Evolutionary conservation across 2,888 invertebrate species (phyloP), one percentile per base, ranked within the genome.

Genomic region (Drosophila paramelanica): DNA sequence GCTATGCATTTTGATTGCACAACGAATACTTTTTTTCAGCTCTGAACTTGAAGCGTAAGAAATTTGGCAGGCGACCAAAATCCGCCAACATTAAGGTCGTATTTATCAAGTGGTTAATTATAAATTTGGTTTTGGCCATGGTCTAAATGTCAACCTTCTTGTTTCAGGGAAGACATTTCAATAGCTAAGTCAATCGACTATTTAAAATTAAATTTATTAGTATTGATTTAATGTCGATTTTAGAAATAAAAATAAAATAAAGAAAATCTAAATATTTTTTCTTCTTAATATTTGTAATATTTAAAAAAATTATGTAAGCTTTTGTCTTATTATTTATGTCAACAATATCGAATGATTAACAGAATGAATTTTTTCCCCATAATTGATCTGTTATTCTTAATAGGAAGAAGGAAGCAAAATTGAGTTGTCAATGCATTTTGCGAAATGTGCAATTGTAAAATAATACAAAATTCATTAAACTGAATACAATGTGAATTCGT

Each of bases 1-100:
- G 85, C 81, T 43, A 45, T 72, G 66, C 69, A 78, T 83, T 73
- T 73, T 73, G 77, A 79, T 83, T 83, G 81, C 80, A 70, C 36
- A 36, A 13, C 36, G 77, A 1, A 13, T 23, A 36, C 13, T 13
- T 53, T 70, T 56, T 49, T 55, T 39, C 20, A 52, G 57, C 51
- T 53, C 39, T 73, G 76, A 87, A 81, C 79, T 87, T 87, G 76
- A 67, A 76, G 70, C 79, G 70, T 62, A 55, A 67, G 73, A 47
- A 51, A 69, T 59, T 78, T 31, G 57, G 36, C 5, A 13, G 41
- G 49, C 36, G 61, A 41, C 41, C 31, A 47, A 74, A 50, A 60
- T 53, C n/a, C 55, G 14, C 17, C 52, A 60, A 31, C 8, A 27
- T 39, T 42, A 5, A 17, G 17, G 27, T 41, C 27, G 13, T 17